These are phyloP conservation scores for Amphiprion clarkii DNA, from an alignment of 2,797 vertebrate genomes.

Conservation along the genomic window DNA sequence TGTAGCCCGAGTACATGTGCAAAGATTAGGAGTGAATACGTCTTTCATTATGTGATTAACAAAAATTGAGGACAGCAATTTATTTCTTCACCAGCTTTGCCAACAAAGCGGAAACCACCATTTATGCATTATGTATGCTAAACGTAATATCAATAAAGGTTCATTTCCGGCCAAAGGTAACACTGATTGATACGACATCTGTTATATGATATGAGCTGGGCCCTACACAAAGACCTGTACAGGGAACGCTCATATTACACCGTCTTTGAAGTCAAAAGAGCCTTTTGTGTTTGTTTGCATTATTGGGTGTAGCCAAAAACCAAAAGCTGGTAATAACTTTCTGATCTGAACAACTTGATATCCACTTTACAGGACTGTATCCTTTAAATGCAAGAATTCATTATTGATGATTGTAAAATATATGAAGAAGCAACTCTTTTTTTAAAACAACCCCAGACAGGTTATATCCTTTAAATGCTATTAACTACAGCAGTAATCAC, in stretches of 20 bases:
- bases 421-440: not conserved
- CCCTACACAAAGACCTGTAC: not conserved
- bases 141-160: constrained; percentile 1
- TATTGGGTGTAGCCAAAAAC: not conserved
- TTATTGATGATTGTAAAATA: not conserved
- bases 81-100: no score
- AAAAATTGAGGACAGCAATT: not conserved
- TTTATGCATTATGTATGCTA: not conserved
- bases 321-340: not conserved
- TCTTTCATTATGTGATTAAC: not conserved
- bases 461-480: not conserved
- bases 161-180: not conserved
- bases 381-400: not conserved
- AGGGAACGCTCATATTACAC: not conserved
- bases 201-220: not conserved
- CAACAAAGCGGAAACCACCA: not conserved
- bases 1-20: no score
- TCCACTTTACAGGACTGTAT: not conserved
- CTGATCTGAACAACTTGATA: not conserved
- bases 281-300: not conserved
- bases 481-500: constrained; percentile 8
- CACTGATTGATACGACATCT: not conserved
- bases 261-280: not conserved
- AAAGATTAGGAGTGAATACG: not conserved
- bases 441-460: not conserved